These are phyloP conservation scores for Platalea minor DNA, from an alignment of 2,797 vertebrate species.

Conservation along the genomic window DNA sequence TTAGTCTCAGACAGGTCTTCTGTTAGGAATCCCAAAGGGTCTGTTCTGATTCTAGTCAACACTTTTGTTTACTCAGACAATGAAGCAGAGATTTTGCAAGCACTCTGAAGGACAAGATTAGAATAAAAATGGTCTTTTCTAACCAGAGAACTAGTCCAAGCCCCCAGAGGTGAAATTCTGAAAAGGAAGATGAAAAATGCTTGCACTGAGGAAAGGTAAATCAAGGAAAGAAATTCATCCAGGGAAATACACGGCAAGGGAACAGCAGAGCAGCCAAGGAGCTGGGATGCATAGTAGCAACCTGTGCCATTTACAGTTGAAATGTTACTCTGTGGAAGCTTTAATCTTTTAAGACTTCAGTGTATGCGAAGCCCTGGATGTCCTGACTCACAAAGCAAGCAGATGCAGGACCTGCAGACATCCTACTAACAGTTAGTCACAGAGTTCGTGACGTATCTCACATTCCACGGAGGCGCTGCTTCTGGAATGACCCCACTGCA, in stretches of 20 bases:
- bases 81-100: background rate
- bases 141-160: background rate
- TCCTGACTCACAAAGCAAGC: background rate
- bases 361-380: background rate
- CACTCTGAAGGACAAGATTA: background rate
- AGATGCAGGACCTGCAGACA: background rate
- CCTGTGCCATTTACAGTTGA: background rate
- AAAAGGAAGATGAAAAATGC: background rate
- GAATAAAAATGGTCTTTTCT: background rate
- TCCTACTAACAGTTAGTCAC: background rate
- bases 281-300: background rate
- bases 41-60: background rate
- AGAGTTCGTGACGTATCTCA: background rate
- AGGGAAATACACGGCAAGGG: background rate
- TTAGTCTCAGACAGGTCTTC: background rate
- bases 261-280: background rate
- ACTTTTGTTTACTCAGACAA: background rate
- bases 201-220: background rate
- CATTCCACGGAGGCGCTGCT: background rate
- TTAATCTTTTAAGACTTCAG: background rate
- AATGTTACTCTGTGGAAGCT: background rate
- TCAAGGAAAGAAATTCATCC: background rate
- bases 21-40: background rate
- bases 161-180: background rate
- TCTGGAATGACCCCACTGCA: conserved; percentile 24